phyloP scores from a whole-genome alignment of 2,797 vertebrate genomes.

The Hyperoplus immaculatus region DNA sequence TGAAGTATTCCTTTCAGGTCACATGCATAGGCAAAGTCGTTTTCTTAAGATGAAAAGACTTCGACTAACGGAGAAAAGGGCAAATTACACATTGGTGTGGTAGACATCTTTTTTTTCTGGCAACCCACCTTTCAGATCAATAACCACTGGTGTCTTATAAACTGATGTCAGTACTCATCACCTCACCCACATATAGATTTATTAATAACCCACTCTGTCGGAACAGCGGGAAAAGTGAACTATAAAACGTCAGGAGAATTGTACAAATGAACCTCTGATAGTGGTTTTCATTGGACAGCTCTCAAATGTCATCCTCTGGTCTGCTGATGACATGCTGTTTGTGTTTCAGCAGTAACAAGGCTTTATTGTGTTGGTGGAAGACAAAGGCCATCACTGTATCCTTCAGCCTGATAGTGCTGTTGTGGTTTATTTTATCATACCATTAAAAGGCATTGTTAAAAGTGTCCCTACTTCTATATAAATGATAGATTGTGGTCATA shows the following conservation, averaged over 20 bases:
- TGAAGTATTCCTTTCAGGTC: neutral
- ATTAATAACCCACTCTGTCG: neutral
- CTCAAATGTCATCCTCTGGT: neutral
- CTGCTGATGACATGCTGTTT: constrained; percentile 19
- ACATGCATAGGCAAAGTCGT: neutral
- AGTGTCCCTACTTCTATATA: neutral
- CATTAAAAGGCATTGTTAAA: too few species aligned
- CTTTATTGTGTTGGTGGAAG: constrained; percentile 15
- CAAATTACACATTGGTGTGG: neutral
- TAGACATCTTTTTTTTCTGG: neutral
- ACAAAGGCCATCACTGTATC: constrained; percentile 33
- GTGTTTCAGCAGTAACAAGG: constrained; percentile 6
- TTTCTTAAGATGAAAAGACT: neutral
- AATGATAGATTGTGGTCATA: neutral
- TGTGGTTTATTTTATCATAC: neutral
- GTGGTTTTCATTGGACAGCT: neutral
- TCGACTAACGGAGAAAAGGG: neutral
- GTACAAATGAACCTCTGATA: neutral
- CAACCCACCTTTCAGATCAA: neutral
- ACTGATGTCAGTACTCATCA: neutral
- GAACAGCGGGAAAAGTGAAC: neutral
- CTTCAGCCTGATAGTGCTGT: neutral
- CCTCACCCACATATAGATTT: too few species aligned
- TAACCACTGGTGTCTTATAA: neutral
- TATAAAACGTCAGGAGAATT: neutral